phyloP scores from a whole-genome alignment of 2,113 vertebrate genomes.

The Brevimyrus niger region DNA sequence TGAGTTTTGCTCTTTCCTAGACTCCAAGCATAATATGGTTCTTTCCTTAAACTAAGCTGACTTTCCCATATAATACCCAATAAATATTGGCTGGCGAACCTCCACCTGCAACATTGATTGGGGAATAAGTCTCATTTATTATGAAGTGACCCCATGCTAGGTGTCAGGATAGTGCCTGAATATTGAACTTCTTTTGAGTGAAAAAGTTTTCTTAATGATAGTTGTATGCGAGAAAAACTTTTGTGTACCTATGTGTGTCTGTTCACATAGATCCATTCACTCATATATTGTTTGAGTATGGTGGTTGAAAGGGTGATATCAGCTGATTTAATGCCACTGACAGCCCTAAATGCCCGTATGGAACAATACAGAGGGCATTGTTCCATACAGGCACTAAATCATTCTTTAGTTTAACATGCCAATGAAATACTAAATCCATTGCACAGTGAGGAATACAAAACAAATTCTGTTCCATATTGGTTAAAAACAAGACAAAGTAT shows the following conservation, averaged over 20 bases:
- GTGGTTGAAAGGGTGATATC: not conserved
- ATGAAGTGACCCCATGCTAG: not conserved
- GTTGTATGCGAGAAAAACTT: not conserved
- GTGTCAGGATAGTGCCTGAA: not conserved
- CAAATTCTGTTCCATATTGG: not conserved
- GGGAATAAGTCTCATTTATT: not conserved
- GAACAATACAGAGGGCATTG: not conserved
- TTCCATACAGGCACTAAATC: not conserved
- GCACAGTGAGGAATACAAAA: not conserved
- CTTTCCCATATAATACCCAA: not conserved
- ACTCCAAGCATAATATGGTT: not conserved
- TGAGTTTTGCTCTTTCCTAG: not conserved
- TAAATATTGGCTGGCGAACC: not conserved
- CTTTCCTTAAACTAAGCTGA: not conserved
- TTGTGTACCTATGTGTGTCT: not conserved
- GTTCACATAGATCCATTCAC: not conserved
- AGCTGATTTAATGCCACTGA: not conserved
- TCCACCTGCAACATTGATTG: not conserved
- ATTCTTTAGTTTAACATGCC: not conserved
- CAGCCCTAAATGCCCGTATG: not conserved
- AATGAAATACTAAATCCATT: not conserved
- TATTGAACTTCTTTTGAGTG: not conserved
- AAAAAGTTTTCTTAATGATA: not conserved
- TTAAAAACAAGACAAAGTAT: not conserved
- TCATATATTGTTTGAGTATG: not conserved